phyloP scores from a whole-genome alignment of 1,140 invertebrate species.

The Diplogasteroides magnus region DNA sequence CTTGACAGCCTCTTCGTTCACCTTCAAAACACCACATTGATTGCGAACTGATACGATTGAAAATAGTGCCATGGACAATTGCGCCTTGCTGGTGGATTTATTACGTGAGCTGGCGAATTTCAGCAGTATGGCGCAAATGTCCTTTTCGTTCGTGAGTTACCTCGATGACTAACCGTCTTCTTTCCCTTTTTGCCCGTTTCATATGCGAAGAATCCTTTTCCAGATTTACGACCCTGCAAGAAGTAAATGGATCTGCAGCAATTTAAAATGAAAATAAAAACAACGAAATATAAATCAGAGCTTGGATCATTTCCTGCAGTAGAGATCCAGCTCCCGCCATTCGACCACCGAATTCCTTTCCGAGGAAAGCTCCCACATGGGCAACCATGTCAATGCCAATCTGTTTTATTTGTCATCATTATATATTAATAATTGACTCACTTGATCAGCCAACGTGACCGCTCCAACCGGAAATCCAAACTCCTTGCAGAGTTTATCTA shows the following conservation, averaged over 20 bases:
- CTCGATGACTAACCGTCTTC: constrained; percentile 32
- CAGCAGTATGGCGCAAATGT: too few species aligned
- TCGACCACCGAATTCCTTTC: constrained; percentile 71
- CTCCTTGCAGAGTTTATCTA: constrained; percentile 80
- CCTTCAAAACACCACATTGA: too few species aligned
- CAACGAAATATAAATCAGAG: too few species aligned
- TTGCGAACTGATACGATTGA: too few species aligned
- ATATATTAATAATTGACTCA: too few species aligned
- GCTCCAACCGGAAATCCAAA: constrained; percentile 95
- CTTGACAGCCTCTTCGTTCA: constrained; percentile 47
- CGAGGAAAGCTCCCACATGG: constrained; percentile 45
- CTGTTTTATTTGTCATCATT: constrained; percentile 6
- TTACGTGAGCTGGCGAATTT: too few species aligned
- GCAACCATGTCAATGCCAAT: constrained; percentile 75
- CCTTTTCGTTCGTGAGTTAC: too few species aligned
- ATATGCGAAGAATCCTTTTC: constrained; percentile 51
- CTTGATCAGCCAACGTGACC: constrained; percentile 87
- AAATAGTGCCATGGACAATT: too few species aligned
- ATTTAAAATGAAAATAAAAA: not conserved
- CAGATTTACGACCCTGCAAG: not conserved
- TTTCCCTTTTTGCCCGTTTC: constrained; percentile 39
- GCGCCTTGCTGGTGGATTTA: too few species aligned
- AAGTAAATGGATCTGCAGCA: too few species aligned
- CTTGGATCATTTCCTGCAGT: constrained; percentile 79
- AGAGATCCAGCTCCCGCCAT: constrained; percentile 70